Conservation (phyloP, 2,113 vertebrate genomes). For the Antechinus flavipes region DNA sequence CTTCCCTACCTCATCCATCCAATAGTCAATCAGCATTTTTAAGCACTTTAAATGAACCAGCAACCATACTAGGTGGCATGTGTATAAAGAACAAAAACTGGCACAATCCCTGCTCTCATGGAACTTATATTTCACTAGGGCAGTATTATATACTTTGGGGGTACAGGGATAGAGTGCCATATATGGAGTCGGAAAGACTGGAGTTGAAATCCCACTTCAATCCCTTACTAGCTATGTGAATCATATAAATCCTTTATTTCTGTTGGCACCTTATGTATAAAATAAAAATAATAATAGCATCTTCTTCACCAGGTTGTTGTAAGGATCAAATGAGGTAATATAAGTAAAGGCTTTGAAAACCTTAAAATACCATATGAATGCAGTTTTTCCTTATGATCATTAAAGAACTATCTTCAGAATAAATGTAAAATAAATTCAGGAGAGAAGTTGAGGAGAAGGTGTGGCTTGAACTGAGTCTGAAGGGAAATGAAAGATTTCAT, state of each 20-base stretch:
- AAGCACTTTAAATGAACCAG: neutral
- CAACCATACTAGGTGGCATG: neutral
- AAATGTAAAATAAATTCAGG: neutral
- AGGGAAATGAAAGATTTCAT: neutral
- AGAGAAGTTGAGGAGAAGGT: neutral
- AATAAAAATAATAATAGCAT: neutral
- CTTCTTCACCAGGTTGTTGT: no score
- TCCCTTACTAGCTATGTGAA: neutral
- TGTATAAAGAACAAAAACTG: neutral
- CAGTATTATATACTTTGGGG: neutral
- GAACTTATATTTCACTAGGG: neutral
- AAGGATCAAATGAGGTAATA: no score
- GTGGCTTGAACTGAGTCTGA: neutral
- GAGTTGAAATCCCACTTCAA: neutral
- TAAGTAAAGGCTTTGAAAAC: no score
- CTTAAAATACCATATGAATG: neutral
- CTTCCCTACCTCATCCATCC: neutral
- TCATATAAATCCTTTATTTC: neutral
- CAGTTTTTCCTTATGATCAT: neutral
- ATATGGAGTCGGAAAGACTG: neutral
- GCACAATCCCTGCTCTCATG: neutral
- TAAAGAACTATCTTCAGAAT: neutral
- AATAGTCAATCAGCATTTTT: neutral
- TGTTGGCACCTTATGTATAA: neutral
- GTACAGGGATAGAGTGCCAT: neutral